Base-by-base conservation (phyloP, 1,140 invertebrate species). In the Rhopalosiphum maidis region DNA sequence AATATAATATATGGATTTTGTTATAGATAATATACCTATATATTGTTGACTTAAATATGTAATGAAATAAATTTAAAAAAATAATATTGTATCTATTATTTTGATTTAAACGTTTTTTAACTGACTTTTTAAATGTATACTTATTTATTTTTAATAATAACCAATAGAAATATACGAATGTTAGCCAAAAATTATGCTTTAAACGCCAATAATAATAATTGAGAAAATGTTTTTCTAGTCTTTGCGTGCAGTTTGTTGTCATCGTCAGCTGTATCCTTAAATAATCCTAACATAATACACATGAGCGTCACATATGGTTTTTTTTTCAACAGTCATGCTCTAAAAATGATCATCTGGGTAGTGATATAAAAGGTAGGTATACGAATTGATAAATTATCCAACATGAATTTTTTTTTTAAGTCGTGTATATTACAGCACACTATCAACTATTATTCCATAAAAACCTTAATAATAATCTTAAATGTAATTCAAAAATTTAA, bases 151-250 rank as follows among this genome's bases (percentile, higher is more conserved):
- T 55, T 55, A 54, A 55, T 35, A 89, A 55, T 2, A 37, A 55
- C 5, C 60, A 82, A 46, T 51, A 15, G 11, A 93, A 55, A 86
- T 41, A 11, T 11, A 51, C 11, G 15, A 86, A 41, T 55, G 37
- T 86, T 54, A 7, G 91, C 91, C 91, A 93, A 93, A 93, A 41
- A 37, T 41, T 43, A 7, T 5, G 83, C 37, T 93, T 48, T 46
- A 35, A 46, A 92, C 77, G 23, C 9, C 46, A 92, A 86, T 54
- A 85, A 54, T 30, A 93, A 83, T 82, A 93, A 41, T 55, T 30
- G 35, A 9, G 9, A 3, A 54, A 93, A 86, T 35, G 8, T 91
- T 82, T 91, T 91, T 68, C 30, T 77, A 91, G 30, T 77, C 55
- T 35, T 30, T 35, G 15, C n/a, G 1, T 91, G 46, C 1, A 43